Percentiles rank a stretch among this genome's conserved stretches.
These are phyloP conservation scores for Alviniconcha strummeri DNA, from an alignment of 2,888 invertebrate genomes.

Conservation along the genomic window DNA sequence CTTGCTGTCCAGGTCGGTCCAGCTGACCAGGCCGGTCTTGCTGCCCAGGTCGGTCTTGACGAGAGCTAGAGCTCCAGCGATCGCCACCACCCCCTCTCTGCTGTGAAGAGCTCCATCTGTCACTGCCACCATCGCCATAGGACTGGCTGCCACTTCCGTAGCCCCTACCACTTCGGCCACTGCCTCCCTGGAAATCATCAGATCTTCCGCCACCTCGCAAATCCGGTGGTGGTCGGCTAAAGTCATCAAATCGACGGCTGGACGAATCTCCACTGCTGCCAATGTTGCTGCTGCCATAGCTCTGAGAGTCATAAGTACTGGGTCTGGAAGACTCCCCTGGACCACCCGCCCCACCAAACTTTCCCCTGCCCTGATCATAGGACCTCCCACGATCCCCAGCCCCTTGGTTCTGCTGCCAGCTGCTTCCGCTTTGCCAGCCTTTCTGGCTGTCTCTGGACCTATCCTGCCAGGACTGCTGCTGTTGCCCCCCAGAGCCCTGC, in stretches of 20 bases:
- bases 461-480: slow-evolving; percentile 21
- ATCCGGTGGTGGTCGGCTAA: slow-evolving; percentile 29
- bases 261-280: not conserved
- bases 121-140: slow-evolving; percentile 8
- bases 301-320: slow-evolving; percentile 12
- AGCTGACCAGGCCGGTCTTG: slow-evolving; percentile 8
- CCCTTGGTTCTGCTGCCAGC: slow-evolving; percentile 19
- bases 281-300: not conserved
- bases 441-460: slow-evolving; percentile 4
- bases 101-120: slow-evolving; percentile 12
- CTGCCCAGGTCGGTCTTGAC: slow-evolving; percentile 14
- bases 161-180: slow-evolving; percentile 18
- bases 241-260: slow-evolving; percentile 24
- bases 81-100: slow-evolving; percentile 20
- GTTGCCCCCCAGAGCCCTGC: not conserved
- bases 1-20: not conserved
- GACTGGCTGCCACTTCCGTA: slow-evolving; percentile 11
- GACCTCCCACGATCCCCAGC: slow-evolving; percentile 6
- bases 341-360: not conserved
- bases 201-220: not conserved
- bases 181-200: slow-evolving; percentile 15
- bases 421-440: slow-evolving; percentile 23
- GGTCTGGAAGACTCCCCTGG: slow-evolving; percentile 19
- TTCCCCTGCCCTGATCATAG: slow-evolving; percentile 13
- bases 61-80: slow-evolving; percentile 10